Evolutionary conservation across 2,113 vertebrate genomes (phyloP).

Genomic region (Dendrocopos noguchii): DNA sequence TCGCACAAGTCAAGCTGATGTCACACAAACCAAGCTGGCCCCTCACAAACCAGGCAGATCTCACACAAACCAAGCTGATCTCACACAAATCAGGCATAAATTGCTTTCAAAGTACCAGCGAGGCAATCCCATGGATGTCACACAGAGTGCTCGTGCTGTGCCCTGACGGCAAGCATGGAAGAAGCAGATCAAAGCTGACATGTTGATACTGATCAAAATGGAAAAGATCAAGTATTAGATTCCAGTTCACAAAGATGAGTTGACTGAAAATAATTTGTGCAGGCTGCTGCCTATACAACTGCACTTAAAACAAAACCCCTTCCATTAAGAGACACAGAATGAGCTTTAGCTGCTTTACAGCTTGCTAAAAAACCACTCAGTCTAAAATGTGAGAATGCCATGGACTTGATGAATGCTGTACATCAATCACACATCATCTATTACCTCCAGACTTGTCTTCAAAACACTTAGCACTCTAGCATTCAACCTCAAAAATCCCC

Average conservation of each 20-base stretch:
- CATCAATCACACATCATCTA: neutral
- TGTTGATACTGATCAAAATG: neutral
- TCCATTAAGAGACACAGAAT: neutral
- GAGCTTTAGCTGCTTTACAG: neutral
- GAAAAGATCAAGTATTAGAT: neutral
- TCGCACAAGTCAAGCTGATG: no score
- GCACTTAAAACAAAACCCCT: neutral
- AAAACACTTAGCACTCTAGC: neutral
- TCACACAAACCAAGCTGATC: no score
- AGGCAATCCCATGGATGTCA: neutral
- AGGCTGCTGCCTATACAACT: neutral
- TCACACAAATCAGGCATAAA: neutral
- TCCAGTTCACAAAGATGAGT: neutral
- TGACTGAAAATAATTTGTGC: neutral
- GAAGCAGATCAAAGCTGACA: neutral
- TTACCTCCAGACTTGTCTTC: neutral
- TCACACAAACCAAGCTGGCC: no score
- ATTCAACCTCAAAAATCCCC: neutral
- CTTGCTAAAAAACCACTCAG: neutral
- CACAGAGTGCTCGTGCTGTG: neutral
- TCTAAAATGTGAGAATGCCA: neutral
- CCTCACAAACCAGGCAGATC: no score
- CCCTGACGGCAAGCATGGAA: neutral
- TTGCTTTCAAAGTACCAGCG: rapidly evolving
- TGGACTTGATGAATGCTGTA: neutral